These are phyloP conservation scores for Coptodon bakossiorum DNA, from an alignment of 2,113 vertebrate species.

Conservation along the genomic window DNA sequence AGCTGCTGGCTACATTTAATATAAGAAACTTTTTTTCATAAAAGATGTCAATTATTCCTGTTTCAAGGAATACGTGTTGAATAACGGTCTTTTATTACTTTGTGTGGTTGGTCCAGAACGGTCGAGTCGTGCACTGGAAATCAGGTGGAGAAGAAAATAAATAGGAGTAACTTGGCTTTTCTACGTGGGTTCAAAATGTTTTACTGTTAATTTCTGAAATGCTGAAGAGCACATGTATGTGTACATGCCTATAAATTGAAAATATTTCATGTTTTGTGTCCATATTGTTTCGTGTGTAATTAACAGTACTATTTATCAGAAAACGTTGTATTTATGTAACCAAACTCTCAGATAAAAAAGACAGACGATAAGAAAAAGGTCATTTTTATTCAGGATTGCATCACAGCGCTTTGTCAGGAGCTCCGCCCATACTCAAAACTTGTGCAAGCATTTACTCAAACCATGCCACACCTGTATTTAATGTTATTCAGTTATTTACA, in stretches of 20 bases:
- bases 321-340: not conserved
- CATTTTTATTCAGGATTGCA: not conserved
- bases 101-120: constrained; percentile 30
- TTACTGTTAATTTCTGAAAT: constrained; percentile 61
- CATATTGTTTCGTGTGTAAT: not conserved
- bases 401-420: not conserved
- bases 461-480: not conserved
- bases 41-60: constrained; percentile 72
- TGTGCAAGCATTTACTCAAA: not conserved
- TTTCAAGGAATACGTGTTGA: constrained; percentile 75
- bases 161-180: not conserved
- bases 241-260: constrained; percentile 37
- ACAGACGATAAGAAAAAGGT: not conserved
- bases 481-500: not conserved
- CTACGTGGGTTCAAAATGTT: constrained; percentile 1
- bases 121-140: constrained; percentile 60
- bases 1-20: constrained; percentile 59
- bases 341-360: not conserved
- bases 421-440: not conserved
- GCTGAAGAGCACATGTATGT: constrained; percentile 44
- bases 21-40: constrained; percentile 62
- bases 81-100: constrained; percentile 28
- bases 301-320: not conserved
- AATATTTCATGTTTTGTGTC: not conserved
- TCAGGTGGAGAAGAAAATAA: constrained; percentile 14